Evolutionary conservation across 2,888 invertebrate species (phyloP), one percentile per base, ranked within the genome.

Genomic region (Polia nebulosa): DNA sequence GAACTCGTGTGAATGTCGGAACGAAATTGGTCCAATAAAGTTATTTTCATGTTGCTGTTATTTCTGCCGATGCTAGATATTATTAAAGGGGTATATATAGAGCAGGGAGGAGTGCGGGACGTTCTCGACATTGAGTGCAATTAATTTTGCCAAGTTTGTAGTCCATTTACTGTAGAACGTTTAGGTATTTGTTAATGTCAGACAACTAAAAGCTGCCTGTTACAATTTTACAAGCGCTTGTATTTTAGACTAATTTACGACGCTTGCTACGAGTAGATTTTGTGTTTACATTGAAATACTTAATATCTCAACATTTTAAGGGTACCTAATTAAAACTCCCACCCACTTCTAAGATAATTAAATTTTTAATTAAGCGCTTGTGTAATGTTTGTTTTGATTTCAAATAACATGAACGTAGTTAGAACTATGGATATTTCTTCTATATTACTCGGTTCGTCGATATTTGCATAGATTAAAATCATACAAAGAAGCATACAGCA

Each of bases 31-130:
- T 55, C 76, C 59, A 68, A 76, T 75, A 74, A 81, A 84, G 51
- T 73, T 84, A 88, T 82, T 85, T 85, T 80, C 61, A 78, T 68
- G 55, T 74, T 56, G 32, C 75, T 73, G 79, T 71, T 83, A 85
- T 86, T 86, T 83, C 68, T 73, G 78, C 45, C 36, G 52, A 55
- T 76, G 76, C 56, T 68, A 56, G 61, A 76, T 81, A 78, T 81
- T 76, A 72, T 77, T 80, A 80, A 77, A 74, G 56, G 66, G 5
- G 34, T 71, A 63, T 60, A 60, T 61, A 52, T 66, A 72, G 65
- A 69, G 49, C 63, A 44, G 61, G 39, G 69, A 52, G 67, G 44
- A 55, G 52, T 39, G 51, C 60, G 56, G 59, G 62, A 55, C 51
- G 68, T 63, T 32, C 63, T 68, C 51, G 56, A 76, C 71, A 80